phyloP scores from a whole-genome alignment of 1,140 invertebrate genomes.

The Nautilus pompilius region DNA sequence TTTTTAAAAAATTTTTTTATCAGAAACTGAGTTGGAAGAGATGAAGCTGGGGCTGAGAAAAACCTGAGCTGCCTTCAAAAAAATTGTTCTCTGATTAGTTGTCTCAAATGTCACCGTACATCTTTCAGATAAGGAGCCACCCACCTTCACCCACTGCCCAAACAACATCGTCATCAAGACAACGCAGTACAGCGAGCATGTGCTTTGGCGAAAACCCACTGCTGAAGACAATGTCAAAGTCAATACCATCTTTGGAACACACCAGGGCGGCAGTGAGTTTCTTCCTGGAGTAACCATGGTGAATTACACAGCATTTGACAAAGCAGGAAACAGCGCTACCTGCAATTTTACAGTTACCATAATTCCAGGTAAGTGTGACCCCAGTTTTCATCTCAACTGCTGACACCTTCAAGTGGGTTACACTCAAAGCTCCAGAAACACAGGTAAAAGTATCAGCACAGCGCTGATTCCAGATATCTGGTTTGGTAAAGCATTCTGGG shows the following conservation, averaged over 20 bases:
- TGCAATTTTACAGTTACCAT: slow-evolving; percentile 34
- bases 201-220: slow-evolving; percentile 26
- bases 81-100: too few species aligned
- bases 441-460: too few species aligned
- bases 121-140: slow-evolving; percentile 27
- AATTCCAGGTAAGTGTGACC: slow-evolving; percentile 27
- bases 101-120: too few species aligned
- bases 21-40: too few species aligned
- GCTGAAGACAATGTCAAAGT: slow-evolving; percentile 30
- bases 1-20: too few species aligned
- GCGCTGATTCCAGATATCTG: too few species aligned
- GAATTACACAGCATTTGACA: slow-evolving; percentile 34
- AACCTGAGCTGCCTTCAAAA: too few species aligned
- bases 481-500: too few species aligned
- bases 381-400: too few species aligned
- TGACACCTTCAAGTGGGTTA: too few species aligned
- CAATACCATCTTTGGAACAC: slow-evolving; percentile 11
- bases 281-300: slow-evolving; percentile 19
- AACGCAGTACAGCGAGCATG: slow-evolving; percentile 11
- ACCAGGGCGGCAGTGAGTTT: slow-evolving; percentile 27
- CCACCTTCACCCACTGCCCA: slow-evolving; percentile 34
- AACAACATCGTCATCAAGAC: slow-evolving; percentile 25
- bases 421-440: too few species aligned
- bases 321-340: slow-evolving; percentile 26
- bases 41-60: too few species aligned